Percentiles rank a stretch among this genome's conserved stretches.
Conservation (phyloP, 1,140 invertebrate genomes). For the Drosophila kurseongensis region DNA sequence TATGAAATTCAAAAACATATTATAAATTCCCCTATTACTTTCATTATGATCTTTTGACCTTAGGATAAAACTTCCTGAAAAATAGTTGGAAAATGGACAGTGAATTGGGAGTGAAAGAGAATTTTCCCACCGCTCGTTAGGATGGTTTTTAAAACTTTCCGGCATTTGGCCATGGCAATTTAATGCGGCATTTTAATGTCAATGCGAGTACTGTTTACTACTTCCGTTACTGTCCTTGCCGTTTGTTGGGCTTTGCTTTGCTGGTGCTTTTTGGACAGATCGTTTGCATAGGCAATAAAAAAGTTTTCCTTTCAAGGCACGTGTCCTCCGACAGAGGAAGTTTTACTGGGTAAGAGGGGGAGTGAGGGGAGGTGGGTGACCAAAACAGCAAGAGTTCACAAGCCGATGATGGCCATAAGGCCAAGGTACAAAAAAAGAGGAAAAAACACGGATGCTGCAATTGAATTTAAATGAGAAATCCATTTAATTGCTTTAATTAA, state of each 20-base stretch:
- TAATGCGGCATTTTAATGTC: slow-evolving; percentile 66
- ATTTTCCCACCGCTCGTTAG: slow-evolving; percentile 1
- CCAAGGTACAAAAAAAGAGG: background rate
- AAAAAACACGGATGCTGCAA: slow-evolving; percentile 33
- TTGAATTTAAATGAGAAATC: slow-evolving; percentile 73
- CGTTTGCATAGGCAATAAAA: slow-evolving; percentile 70
- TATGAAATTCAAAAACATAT: too few relatives aligned
- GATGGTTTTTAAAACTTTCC: slow-evolving; percentile 19
- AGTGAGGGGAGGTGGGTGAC: too few relatives aligned
- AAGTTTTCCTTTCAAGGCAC: slow-evolving; percentile 34
- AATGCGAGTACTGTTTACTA: slow-evolving; percentile 25
- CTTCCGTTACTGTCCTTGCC: slow-evolving; percentile 1
- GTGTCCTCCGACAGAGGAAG: slow-evolving; percentile 14
- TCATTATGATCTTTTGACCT: background rate
- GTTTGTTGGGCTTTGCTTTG: slow-evolving; percentile 18
- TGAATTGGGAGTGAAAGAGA: background rate
- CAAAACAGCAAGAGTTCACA: slow-evolving; percentile 34
- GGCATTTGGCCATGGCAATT: slow-evolving; percentile 40
- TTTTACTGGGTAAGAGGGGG: background rate
- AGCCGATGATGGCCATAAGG: slow-evolving; percentile 11
- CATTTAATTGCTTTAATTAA: slow-evolving; percentile 79
- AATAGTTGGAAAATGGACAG: background rate
- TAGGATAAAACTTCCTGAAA: background rate
- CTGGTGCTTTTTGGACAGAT: slow-evolving; percentile 38
- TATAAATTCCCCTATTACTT: too few relatives aligned